Evolutionary conservation across 2,888 invertebrate genomes (phyloP), one percentile per base, ranked within the genome.

Genomic region (Ennomos erosarius): DNA sequence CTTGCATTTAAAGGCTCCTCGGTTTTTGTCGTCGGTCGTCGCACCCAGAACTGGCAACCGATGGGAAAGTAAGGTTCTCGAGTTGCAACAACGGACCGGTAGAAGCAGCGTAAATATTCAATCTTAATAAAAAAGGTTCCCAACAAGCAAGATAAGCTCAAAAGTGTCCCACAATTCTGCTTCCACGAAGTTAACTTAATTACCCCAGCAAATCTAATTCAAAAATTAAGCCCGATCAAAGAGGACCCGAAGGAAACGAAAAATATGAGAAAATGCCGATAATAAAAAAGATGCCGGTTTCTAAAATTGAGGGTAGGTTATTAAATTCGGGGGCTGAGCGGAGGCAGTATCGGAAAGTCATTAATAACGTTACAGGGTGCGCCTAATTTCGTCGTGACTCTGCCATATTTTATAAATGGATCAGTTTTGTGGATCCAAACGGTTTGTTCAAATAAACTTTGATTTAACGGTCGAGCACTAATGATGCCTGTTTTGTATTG

Each of bases 341-440:
- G 76, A 74, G 75, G 81, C 84, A 85, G 86, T 89, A 89, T 89
- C 82, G 88, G 86, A 88, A 88, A 89, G 80, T 88, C 89, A 89
- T 89, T 88, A 89, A 88, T 88, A 88, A 87, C 73, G 82, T 81
- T 85, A 85, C 85, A 86, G 84, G 77, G 79, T 84, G 85, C 76
- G 80, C 82, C 83, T 87, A 85, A 87, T 87, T 88, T 82, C 80
- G 77, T 68, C 85, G 76, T 88, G 87, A 88, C 88, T 84, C 75
- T 72, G 73, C 74, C 77, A 79, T 80, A 84, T 83, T 83, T 82
- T 75, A 74, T 74, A 78, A 81, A 81, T 78, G 79, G 81, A 83
- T 79, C 74, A 75, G 75, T 82, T 81, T 78, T 75, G 75, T 67
- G 70, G 74, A 72, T 75, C 71, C 72, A 68, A 73, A 64, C 65